Base-by-base conservation (phyloP, 2,113 vertebrate species). In the Eonycteris spelaea region DNA sequence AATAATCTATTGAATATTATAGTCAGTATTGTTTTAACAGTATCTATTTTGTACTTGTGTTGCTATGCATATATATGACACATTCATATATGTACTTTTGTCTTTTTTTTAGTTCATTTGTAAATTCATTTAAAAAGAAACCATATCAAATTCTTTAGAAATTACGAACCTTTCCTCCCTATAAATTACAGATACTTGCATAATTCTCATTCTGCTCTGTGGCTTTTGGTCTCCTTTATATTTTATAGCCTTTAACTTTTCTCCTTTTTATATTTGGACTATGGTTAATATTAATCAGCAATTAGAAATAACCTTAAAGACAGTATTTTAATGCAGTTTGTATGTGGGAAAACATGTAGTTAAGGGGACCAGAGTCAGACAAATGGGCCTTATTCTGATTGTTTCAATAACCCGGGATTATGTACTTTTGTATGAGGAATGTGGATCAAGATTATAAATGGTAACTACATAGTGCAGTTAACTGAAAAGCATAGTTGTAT, bases 291-390 rank as follows among this genome's bases (percentile, higher is more conserved):
- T 38, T 75, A 77, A 74, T 84, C 74, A 77, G 9, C 95, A 67
- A 89, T 95, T 86, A 95, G 83, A 92, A 86, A 70, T 71, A 89
- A 63, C 33, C 7, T 74, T 19, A 68, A 96, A 96, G 74, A 26
- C 82, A 80, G 1, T 90, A 74, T 35, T 86, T 95, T 53, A 93
- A 71, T 92, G 16, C n/a, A 79, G 22, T 91, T 95, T 95, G 45
- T 92, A 84, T 7, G 9, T 75, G 63, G 61, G 78, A 94, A 91
- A 67, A 78, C 35, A 7, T 35, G 40, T 51, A 73, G 85, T 95
- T 83, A 95, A 92, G 43, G 30, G 67, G 19, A 53, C 13, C 61
- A 90, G 79, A 82, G 67, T 48, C 59, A 63, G 30, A 78, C 68
- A 97, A 77, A 55, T 74, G 51, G 16, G 51, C 48, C 65, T 93